These are phyloP conservation scores for Polydrusus tereticollis DNA, from an alignment of 2,888 invertebrate species.

Conservation along the genomic window DNA sequence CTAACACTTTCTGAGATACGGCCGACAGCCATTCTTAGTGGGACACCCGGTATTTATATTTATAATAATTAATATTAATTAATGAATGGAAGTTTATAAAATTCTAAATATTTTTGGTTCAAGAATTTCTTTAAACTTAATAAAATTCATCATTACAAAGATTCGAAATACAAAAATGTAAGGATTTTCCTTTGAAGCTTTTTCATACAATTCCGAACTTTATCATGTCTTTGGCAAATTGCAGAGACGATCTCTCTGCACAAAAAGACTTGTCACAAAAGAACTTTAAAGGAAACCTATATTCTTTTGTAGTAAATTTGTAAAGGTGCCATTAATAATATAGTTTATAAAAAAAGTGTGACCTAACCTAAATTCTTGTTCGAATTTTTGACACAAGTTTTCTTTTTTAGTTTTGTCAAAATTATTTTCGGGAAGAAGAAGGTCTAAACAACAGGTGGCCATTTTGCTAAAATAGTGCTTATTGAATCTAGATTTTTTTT, in stretches of 20 bases:
- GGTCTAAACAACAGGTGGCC: too few species aligned
- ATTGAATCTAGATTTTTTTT: too few species aligned
- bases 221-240: conserved; percentile 5
- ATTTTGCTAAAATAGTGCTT: too few species aligned
- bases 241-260: conserved; percentile 3
- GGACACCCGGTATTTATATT: too few species aligned
- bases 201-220: conserved; percentile 16
- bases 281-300: conserved; percentile 2
- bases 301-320: background rate
- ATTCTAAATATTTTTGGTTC: background rate
- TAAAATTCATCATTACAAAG: conserved; percentile 5
- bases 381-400: background rate
- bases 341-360: too few species aligned
- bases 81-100: too few species aligned
- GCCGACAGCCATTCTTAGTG: too few species aligned
- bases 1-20: too few species aligned
- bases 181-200: conserved; percentile 9
- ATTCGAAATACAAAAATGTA: background rate
- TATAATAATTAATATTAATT: too few species aligned
- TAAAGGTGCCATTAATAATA: background rate
- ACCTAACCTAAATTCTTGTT: too few species aligned
- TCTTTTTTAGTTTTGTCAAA: background rate
- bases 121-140: background rate
- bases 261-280: background rate
- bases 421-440: too few species aligned